Percentiles rank a stretch among this genome's conserved stretches.
phyloP scores from a whole-genome alignment of 2,113 vertebrate species.

The Lanius collurio region DNA sequence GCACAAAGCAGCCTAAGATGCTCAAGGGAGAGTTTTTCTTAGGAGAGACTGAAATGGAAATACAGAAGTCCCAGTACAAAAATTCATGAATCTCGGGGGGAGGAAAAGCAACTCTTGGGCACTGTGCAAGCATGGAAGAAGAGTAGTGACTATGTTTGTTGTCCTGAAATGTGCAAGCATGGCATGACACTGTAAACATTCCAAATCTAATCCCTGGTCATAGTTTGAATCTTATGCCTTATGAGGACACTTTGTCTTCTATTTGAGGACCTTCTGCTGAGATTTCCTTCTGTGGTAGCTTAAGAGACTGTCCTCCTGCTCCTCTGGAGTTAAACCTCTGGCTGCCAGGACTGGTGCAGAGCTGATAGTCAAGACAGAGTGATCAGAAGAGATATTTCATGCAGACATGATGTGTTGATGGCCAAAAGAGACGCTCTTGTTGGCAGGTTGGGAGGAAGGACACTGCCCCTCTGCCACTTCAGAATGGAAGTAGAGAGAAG shows the following conservation, averaged over 20 bases:
- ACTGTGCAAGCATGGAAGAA: not conserved
- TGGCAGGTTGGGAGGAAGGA: not conserved
- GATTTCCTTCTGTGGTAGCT: not conserved
- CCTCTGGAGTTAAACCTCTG: not conserved
- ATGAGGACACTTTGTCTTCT: not conserved
- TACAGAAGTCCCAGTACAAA: not conserved
- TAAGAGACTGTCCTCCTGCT: not conserved
- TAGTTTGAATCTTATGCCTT: not conserved
- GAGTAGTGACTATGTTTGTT: not conserved
- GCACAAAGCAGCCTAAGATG: not conserved
- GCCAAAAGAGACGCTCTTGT: not conserved
- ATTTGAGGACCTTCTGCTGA: not conserved
- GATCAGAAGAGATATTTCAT: not conserved
- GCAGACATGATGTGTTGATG: not conserved
- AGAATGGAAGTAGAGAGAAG: not conserved
- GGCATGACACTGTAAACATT: not conserved
- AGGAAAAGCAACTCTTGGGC: accelerated
- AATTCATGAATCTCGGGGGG: not conserved
- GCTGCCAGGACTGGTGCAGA: not conserved
- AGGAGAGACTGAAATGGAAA: not conserved
- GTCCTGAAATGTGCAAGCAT: not conserved
- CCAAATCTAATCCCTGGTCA: not conserved
- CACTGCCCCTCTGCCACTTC: not conserved
- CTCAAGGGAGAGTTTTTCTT: not conserved
- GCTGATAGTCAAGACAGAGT: not conserved